Evolutionary conservation across 2,888 invertebrate genomes (phyloP).

Genomic region (Pantelozetes paolii): DNA sequence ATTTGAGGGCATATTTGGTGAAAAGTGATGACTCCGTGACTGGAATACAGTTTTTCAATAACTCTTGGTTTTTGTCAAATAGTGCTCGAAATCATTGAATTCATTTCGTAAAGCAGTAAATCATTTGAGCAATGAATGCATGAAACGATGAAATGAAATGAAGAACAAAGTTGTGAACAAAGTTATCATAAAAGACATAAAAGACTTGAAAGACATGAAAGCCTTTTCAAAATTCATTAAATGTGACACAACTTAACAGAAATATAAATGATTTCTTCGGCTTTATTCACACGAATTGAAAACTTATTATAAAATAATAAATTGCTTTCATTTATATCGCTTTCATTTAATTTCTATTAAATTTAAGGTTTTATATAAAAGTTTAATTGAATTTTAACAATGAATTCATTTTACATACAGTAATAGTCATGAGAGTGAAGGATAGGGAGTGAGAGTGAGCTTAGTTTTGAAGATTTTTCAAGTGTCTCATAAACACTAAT

Average conservation of each 20-base stretch:
- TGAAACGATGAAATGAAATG: neutral
- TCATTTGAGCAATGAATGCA: neutral
- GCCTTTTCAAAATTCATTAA: slow-evolving; percentile 31
- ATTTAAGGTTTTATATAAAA: slow-evolving; percentile 11
- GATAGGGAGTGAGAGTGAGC: neutral
- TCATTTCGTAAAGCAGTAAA: slow-evolving; percentile 13
- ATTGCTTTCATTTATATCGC: neutral
- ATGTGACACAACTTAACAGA: neutral
- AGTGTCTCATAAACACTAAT: neutral
- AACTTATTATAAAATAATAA: slow-evolving; percentile 26
- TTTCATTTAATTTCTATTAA: slow-evolving; percentile 13
- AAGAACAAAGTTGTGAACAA: slow-evolving; percentile 27
- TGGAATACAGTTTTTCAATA: slow-evolving; percentile 23
- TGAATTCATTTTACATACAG: no score
- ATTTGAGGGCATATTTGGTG: neutral
- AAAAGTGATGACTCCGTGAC: slow-evolving; percentile 12
- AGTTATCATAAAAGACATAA: no score
- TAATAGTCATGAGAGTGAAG: no score
- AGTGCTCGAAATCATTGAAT: neutral
- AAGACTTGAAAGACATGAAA: no score
- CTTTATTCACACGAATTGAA: slow-evolving; percentile 31
- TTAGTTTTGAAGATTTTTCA: slow-evolving; percentile 18
- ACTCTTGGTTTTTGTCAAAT: slow-evolving; percentile 26
- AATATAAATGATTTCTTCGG: slow-evolving; percentile 31
- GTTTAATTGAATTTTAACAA: slow-evolving; percentile 15